These are phyloP conservation scores for Zaprionus ghesquierei DNA, from an alignment of 1,140 invertebrate species.

Conservation along the genomic window DNA sequence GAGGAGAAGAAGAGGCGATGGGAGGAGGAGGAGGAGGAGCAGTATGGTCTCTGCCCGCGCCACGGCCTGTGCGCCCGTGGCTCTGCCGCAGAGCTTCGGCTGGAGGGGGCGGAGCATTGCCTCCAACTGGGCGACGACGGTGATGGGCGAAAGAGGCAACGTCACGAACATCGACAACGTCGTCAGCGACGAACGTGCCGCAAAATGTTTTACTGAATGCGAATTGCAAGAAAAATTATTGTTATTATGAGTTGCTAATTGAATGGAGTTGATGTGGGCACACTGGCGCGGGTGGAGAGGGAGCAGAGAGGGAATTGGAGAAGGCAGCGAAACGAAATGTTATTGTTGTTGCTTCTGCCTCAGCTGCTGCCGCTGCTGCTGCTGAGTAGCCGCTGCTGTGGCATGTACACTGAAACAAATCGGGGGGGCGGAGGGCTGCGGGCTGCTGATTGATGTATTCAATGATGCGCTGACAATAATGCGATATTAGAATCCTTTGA, in stretches of 20 bases:
- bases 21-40: constrained; percentile 45
- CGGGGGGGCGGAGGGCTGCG: not conserved
- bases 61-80: constrained; percentile 1
- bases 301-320: not conserved
- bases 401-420: constrained; percentile 37
- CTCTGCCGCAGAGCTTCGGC: constrained; percentile 4
- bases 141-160: constrained; percentile 33
- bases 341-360: not conserved
- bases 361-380: not conserved
- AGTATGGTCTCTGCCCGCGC: constrained; percentile 4
- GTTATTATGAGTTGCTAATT: constrained; percentile 81
- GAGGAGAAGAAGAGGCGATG: constrained; percentile 46
- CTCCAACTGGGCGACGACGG: not conserved
- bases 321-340: constrained; percentile 10
- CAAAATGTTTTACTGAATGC: constrained; percentile 77
- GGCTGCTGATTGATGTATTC: constrained; percentile 40
- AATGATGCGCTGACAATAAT: constrained; percentile 28
- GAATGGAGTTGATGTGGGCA: constrained; percentile 66
- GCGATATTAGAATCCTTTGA: constrained; percentile 18
- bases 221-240: constrained; percentile 75
- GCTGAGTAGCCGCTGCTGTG: constrained; percentile 2
- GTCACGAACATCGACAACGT: constrained; percentile 66
- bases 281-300: not conserved
- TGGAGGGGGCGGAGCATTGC: not conserved
- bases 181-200: constrained; percentile 65